Percentiles rank a stretch among this genome's conserved stretches.
phyloP scores from a whole-genome alignment of 1,140 invertebrate species.

The Odontomachus brunneus region DNA sequence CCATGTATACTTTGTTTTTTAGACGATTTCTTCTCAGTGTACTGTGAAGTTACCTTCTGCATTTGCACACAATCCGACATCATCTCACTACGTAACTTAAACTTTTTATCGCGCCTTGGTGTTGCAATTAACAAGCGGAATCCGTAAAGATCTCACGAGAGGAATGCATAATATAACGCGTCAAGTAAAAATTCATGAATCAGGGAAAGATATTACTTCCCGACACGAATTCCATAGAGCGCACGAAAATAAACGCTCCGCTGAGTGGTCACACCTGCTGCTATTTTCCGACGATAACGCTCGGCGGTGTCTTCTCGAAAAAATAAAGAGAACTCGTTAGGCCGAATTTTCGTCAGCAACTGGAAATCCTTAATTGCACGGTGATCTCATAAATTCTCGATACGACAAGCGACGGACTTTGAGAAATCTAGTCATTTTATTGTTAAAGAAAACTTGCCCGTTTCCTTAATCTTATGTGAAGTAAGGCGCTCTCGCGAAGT shows the following conservation, averaged over 20 bases:
- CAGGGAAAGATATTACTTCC: constrained; percentile 50
- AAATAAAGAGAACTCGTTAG: neutral
- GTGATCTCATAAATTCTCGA: neutral
- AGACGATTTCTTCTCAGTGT: no score
- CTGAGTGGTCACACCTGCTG: constrained; percentile 43
- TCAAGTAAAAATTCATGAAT: constrained; percentile 19
- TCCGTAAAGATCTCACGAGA: neutral
- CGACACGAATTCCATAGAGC: constrained; percentile 41
- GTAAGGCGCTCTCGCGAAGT: neutral
- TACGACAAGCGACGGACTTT: neutral
- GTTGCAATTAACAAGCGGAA: neutral
- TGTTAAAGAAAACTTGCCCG: no score
- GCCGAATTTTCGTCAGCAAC: neutral
- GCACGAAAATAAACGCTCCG: constrained; percentile 55
- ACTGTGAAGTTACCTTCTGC: no score
- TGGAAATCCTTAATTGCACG: neutral
- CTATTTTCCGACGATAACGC: constrained; percentile 37
- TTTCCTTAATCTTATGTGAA: no score
- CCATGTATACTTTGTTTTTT: no score
- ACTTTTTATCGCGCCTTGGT: neutral
- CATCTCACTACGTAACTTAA: neutral
- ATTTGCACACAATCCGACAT: no score
- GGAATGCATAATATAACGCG: neutral
- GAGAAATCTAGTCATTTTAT: no score
- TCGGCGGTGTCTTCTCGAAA: constrained; percentile 5